These are phyloP conservation scores for Loxodonta africana DNA, from an alignment of 2,113 vertebrate genomes.

Conservation along the genomic window DNA sequence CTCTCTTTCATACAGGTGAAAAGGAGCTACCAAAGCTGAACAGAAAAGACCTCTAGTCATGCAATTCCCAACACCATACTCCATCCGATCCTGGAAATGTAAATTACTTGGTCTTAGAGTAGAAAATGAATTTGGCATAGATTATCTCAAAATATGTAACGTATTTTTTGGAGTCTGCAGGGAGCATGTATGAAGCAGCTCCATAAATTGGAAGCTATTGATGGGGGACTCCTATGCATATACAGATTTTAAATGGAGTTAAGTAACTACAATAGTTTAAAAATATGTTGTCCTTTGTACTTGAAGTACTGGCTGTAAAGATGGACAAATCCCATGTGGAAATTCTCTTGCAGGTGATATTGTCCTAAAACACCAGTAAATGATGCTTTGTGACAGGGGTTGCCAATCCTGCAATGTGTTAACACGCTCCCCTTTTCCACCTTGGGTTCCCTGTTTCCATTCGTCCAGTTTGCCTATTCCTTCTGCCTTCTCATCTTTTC, in stretches of 20 bases:
- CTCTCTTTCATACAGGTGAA: background rate
- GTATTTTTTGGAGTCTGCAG: background rate
- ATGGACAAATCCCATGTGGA: background rate
- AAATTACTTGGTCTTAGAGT: background rate
- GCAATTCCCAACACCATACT: background rate
- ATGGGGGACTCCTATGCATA: background rate
- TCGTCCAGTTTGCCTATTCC: background rate
- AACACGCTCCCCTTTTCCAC: no score
- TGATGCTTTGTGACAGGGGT: no score
- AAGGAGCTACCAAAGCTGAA: background rate
- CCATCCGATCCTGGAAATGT: background rate
- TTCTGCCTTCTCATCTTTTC: no score
- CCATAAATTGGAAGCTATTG: background rate
- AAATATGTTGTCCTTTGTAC: constrained; percentile 45
- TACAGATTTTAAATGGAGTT: constrained; percentile 34
- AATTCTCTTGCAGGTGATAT: constrained; percentile 36
- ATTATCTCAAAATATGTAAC: constrained; percentile 49
- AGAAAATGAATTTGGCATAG: constrained; percentile 39
- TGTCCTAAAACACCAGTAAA: constrained; percentile 44
- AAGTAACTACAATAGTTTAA: constrained; percentile 20
- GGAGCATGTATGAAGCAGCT: constrained; percentile 6
- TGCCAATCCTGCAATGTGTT: no score
- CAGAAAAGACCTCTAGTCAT: background rate
- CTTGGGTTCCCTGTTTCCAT: no score
- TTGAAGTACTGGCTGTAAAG: background rate